Percentiles rank a stretch among this genome's conserved stretches.
Conservation (phyloP, 2,888 invertebrate genomes). For the Parnassius glacialis region DNA sequence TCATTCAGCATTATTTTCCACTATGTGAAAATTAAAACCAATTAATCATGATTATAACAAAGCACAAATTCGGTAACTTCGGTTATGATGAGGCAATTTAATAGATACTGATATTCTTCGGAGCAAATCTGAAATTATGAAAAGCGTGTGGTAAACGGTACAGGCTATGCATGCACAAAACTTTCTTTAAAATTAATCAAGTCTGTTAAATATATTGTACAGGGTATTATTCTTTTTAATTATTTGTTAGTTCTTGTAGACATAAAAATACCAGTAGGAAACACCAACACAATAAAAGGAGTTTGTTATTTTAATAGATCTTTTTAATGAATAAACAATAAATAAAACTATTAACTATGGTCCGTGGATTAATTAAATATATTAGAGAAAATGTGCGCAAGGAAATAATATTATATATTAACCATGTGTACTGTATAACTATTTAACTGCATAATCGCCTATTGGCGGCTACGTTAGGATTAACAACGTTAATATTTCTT, state of each 20-base stretch:
- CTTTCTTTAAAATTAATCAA: not conserved
- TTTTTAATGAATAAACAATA: constrained; percentile 19
- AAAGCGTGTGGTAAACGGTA: constrained; percentile 28
- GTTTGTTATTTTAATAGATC: constrained; percentile 16
- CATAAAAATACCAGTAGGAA: not conserved
- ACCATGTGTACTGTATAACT: constrained; percentile 38
- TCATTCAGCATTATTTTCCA: not conserved
- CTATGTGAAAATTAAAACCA: not conserved
- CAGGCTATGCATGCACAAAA: constrained; percentile 1
- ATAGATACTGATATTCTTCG: constrained; percentile 76
- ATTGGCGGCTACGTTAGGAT: constrained; percentile 44
- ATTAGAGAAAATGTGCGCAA: constrained; percentile 21
- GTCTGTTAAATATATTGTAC: not conserved
- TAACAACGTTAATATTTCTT: constrained; percentile 56
- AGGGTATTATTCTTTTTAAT: not conserved
- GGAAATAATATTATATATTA: constrained; percentile 33
- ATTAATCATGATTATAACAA: not conserved
- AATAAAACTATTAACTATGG: constrained; percentile 28
- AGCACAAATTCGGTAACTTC: not conserved
- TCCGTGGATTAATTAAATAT: constrained; percentile 37
- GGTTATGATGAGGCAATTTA: constrained; percentile 37
- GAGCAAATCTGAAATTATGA: constrained; percentile 69
- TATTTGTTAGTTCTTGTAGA: constrained; percentile 5
- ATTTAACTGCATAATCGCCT: no score
- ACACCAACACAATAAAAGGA: constrained; percentile 20